A percentile compares a stretch with the other conserved stretches of the same genome.
Conservation (phyloP, 2,888 invertebrate genomes). For the Rhaphigaster nebulosa region DNA sequence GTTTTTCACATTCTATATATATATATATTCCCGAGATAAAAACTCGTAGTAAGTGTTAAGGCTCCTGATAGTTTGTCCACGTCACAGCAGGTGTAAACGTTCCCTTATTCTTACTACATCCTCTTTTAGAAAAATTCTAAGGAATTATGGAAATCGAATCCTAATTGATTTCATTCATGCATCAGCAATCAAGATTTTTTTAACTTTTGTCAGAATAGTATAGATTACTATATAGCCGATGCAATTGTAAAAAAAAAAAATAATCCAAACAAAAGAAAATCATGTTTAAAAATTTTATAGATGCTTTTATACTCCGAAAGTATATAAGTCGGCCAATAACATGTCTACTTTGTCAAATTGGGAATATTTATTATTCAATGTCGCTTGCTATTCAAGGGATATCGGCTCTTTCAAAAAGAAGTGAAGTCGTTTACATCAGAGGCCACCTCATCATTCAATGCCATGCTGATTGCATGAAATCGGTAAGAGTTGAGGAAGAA, state of each 20-base stretch:
- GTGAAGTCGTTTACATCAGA: constrained; percentile 41
- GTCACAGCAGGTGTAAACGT: no score
- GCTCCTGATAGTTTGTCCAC: no score
- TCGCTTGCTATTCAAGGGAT: not conserved
- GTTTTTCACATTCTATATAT: no score
- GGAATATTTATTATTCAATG: not conserved
- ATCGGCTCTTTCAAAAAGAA: not conserved
- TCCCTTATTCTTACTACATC: no score
- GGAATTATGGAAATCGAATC: no score
- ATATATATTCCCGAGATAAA: no score
- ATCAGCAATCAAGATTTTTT: no score
- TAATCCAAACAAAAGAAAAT: not conserved
- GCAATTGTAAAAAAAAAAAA: not conserved
- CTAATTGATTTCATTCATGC: no score
- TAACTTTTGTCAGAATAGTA: no score
- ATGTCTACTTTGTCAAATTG: not conserved
- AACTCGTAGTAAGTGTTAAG: no score
- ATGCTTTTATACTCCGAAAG: not conserved
- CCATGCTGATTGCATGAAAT: constrained; percentile 46
- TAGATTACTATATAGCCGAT: no score
- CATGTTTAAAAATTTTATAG: not conserved
- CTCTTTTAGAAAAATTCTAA: no score
- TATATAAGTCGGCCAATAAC: not conserved
- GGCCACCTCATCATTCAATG: constrained; percentile 23
- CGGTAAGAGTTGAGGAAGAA: constrained; percentile 44